Conservation (phyloP, 2,113 vertebrate genomes). For the Cariama cristata region DNA sequence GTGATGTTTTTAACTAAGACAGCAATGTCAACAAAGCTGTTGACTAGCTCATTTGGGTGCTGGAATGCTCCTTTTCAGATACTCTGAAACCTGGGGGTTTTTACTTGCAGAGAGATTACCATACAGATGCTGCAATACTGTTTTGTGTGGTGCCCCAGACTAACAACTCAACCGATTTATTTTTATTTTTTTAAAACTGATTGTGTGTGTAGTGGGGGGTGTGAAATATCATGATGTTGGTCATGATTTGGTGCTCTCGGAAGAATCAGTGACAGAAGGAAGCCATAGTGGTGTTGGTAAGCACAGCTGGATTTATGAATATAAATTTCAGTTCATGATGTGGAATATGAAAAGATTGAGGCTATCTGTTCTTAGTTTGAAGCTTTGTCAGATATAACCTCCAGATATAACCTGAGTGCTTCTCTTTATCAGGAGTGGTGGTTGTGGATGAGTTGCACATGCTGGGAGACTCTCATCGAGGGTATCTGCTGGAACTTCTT, state of each 20-base stretch:
- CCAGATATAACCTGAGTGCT: not conserved
- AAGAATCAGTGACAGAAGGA: not conserved
- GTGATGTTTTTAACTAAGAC: not conserved
- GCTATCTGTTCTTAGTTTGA: not conserved
- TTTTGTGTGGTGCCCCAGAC: not conserved
- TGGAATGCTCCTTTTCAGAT: not conserved
- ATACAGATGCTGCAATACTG: not conserved
- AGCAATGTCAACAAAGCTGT: not conserved
- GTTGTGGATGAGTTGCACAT: slow-evolving; percentile 97
- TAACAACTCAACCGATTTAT: not conserved
- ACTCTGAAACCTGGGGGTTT: not conserved
- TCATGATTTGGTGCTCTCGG: not conserved
- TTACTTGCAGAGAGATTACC: not conserved
- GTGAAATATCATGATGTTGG: not conserved
- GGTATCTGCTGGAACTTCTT: slow-evolving; percentile 93
- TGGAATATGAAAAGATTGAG: not conserved
- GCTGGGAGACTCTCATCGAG: slow-evolving; percentile 92
- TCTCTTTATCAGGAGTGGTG: slow-evolving; percentile 84
- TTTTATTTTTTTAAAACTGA: not conserved
- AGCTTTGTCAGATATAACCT: not conserved
- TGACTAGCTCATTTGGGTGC: not conserved
- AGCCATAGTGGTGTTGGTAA: not conserved
- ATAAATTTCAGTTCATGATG: not conserved
- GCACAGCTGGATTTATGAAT: not conserved
- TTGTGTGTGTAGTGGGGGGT: not conserved